Conservation (phyloP, 2,797 vertebrate species). For the Hemibagrus guttatus region DNA sequence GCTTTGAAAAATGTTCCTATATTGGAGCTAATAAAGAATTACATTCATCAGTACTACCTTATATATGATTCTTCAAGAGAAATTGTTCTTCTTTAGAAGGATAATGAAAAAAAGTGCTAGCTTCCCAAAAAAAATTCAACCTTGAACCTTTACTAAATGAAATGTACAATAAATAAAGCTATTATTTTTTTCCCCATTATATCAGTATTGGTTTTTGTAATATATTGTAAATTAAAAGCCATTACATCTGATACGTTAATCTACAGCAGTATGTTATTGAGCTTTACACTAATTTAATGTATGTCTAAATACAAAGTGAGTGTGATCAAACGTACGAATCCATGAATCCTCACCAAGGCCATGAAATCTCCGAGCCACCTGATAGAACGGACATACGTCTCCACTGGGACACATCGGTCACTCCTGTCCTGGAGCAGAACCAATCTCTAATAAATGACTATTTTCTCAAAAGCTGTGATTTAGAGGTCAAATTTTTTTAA, state of each 20-base stretch:
- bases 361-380: slow-evolving; percentile 69
- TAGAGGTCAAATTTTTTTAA: slow-evolving; percentile 72
- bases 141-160: not conserved
- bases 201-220: not conserved
- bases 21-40: not conserved
- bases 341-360: slow-evolving; percentile 69
- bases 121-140: not conserved
- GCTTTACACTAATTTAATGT: not conserved
- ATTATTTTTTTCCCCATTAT: not conserved
- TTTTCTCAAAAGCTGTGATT: slow-evolving; percentile 60
- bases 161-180: not conserved
- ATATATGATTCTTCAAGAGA: not conserved
- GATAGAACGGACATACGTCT: slow-evolving; percentile 65
- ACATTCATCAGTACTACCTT: not conserved
- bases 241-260: not conserved
- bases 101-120: not conserved
- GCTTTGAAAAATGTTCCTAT: not conserved
- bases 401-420: slow-evolving; percentile 67
- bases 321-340: slow-evolving; percentile 64
- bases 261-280: not conserved
- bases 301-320: slow-evolving; percentile 54
- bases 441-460: slow-evolving; percentile 73
- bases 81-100: not conserved
- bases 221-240: not conserved
- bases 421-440: slow-evolving; percentile 67